Conservation (phyloP, 1,140 invertebrate genomes). For the Leptopilina clavipes region DNA sequence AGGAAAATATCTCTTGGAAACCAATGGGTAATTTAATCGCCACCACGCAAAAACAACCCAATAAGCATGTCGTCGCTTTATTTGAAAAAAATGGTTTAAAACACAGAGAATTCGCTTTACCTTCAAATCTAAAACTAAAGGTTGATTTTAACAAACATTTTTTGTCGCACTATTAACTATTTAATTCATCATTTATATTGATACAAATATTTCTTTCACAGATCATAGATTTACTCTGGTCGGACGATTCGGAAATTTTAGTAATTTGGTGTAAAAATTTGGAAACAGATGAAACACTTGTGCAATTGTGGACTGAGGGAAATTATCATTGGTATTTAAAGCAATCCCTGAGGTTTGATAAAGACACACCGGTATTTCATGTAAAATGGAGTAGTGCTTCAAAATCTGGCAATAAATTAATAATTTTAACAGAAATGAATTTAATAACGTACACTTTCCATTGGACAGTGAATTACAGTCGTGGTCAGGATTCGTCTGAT, state of each 20-base stretch:
- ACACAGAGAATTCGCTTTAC: conserved; percentile 87
- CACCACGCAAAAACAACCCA: conserved; percentile 78
- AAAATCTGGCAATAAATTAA: conserved; percentile 59
- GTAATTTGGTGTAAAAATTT: conserved; percentile 77
- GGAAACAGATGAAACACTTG: conserved; percentile 59
- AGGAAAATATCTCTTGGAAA: conserved; percentile 84
- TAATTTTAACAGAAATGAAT: conserved; percentile 72
- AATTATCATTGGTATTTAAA: conserved; percentile 97
- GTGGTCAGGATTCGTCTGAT: conserved; percentile 72
- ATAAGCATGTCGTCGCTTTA: conserved; percentile 85
- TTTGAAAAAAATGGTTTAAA: conserved; percentile 95
- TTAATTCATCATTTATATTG: conserved; percentile 24
- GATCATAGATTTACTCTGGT: conserved; percentile 84
- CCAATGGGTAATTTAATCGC: conserved; percentile 88
- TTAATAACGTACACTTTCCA: conserved; percentile 79
- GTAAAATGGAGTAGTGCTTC: conserved; percentile 76
- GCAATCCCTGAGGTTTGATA: conserved; percentile 78
- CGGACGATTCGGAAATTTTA: conserved; percentile 85
- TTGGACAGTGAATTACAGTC: conserved; percentile 78
- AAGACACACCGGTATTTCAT: conserved; percentile 71
- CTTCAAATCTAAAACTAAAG: conserved; percentile 77
- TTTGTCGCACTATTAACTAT: conserved; percentile 35
- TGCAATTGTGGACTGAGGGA: conserved; percentile 87
- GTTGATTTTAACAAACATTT: conserved; percentile 52
- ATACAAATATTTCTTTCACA: conserved; percentile 47